A percentile compares a stretch with the other conserved stretches of the same genome.
Conservation (phyloP, 1,140 invertebrate species). For the Tetramorium alpestre region DNA sequence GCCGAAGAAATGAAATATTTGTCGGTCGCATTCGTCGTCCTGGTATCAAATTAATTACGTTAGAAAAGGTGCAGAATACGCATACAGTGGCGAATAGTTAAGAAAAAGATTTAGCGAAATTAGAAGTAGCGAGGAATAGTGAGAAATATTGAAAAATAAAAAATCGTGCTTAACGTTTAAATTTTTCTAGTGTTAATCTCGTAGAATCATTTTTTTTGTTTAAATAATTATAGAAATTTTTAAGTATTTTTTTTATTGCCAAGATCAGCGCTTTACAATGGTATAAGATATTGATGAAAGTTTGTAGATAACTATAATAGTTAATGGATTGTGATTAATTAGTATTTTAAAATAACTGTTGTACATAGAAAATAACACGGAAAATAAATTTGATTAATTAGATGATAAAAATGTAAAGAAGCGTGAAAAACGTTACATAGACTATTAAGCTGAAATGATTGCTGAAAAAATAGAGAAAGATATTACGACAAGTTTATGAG, state of each 20-base stretch:
- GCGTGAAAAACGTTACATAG: background rate
- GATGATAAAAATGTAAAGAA: background rate
- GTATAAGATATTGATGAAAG: background rate
- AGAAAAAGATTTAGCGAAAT: background rate
- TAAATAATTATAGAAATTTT: background rate
- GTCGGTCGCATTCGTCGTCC: background rate
- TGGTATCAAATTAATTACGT: background rate
- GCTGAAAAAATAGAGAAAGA: background rate
- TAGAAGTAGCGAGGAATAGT: background rate
- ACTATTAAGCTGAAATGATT: background rate
- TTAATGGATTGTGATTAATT: background rate
- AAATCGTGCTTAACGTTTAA: background rate
- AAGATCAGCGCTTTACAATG: background rate
- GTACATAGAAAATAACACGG: background rate
- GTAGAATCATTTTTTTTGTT: background rate
- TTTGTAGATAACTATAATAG: background rate
- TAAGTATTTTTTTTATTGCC: slow-evolving; percentile 1
- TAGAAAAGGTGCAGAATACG: background rate
- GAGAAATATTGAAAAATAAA: background rate
- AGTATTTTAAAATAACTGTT: background rate
- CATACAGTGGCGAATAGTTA: background rate
- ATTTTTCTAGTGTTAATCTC: background rate
- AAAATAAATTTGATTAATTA: background rate
- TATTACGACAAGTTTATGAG: background rate
- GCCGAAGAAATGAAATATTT: slow-evolving; percentile 11